These are phyloP conservation scores for Amphipoea lucens DNA, from an alignment of 2,888 invertebrate genomes.

Conservation along the genomic window DNA sequence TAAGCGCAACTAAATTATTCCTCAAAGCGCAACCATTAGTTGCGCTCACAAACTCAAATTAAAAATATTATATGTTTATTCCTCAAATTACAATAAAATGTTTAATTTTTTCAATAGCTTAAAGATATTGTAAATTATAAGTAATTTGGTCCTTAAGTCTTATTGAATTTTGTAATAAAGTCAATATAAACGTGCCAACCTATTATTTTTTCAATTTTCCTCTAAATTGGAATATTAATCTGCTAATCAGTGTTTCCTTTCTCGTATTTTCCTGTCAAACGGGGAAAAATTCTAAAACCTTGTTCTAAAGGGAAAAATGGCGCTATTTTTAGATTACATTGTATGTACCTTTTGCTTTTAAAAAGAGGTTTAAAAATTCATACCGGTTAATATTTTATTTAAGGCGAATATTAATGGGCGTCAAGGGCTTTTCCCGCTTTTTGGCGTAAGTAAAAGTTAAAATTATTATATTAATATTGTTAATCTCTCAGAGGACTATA, in stretches of 20 bases:
- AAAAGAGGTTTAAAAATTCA: constrained; percentile 1
- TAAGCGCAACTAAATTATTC: too few species aligned
- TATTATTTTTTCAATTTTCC: constrained; percentile 23
- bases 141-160: background rate
- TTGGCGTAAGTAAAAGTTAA: background rate
- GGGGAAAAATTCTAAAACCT: constrained; percentile 5
- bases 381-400: constrained; percentile 20
- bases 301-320: background rate
- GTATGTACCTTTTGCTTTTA: constrained; percentile 16
- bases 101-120: background rate
- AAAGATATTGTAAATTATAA: background rate
- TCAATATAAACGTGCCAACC: constrained; percentile 10
- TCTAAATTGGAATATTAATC: constrained; percentile 51
- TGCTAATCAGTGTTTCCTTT: constrained; percentile 32
- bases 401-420: constrained; percentile 11
- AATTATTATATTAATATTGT: background rate
- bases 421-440: background rate
- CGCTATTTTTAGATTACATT: constrained; percentile 10
- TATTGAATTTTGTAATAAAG: constrained; percentile 5
- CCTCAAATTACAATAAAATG: too few species aligned
- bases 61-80: too few species aligned
- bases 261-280: constrained; percentile 21
- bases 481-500: too few species aligned
- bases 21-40: too few species aligned
- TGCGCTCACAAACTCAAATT: too few species aligned